phyloP scores from a whole-genome alignment of 2,797 vertebrate species.

The Hipposideros larvatus region DNA sequence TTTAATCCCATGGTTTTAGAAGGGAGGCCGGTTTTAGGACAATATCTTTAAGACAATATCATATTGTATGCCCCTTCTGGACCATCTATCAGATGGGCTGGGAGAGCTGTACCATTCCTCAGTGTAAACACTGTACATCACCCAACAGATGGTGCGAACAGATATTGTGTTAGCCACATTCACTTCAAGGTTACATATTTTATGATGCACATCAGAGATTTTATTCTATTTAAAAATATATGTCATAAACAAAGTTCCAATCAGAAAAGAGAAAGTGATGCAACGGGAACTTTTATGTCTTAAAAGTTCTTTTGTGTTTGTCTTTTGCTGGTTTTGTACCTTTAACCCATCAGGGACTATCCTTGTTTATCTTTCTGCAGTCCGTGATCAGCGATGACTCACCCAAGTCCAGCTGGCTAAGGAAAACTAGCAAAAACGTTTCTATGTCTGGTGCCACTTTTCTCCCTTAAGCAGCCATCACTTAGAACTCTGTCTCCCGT shows the following conservation, averaged over 20 bases:
- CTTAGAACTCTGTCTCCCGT: not conserved
- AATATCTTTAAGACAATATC: not conserved
- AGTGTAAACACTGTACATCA: too few species aligned
- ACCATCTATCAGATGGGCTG: accelerated
- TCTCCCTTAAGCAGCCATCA: not conserved
- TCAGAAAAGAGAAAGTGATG: not conserved
- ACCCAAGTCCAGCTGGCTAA: too few species aligned
- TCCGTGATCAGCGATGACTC: too few species aligned
- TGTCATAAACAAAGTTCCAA: not conserved
- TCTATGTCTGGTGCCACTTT: too few species aligned
- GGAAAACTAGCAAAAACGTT: not conserved
- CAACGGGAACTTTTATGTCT: not conserved
- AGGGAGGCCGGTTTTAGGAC: not conserved
- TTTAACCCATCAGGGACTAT: too few species aligned
- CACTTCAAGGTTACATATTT: not conserved
- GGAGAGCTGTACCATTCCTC: accelerated
- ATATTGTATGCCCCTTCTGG: accelerated
- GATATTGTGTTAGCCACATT: not conserved
- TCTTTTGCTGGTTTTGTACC: not conserved
- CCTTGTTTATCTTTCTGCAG: accelerated
- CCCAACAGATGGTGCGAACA: not conserved
- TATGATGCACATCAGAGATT: not conserved
- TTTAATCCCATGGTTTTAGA: not conserved
- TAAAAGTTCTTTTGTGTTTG: not conserved
- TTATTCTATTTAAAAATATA: not conserved